Conservation (phyloP, 1,140 invertebrate genomes). For the Centruroides sculpturatus region DNA sequence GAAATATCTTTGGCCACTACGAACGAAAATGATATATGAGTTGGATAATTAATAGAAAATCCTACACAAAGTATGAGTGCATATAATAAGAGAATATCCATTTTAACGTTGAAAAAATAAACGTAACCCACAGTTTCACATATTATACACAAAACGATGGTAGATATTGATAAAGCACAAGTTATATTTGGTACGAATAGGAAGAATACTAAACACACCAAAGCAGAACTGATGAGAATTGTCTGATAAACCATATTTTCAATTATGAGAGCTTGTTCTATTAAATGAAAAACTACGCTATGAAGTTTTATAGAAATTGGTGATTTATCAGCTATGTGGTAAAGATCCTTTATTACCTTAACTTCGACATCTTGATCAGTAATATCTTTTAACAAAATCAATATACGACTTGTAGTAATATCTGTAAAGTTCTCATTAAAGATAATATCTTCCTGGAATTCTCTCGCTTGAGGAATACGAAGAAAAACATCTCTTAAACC, state of each 20-base stretch:
- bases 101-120: constrained; percentile 82
- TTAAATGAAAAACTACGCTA: constrained; percentile 48
- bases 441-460: constrained; percentile 64
- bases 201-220: constrained; percentile 93
- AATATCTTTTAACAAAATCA: constrained; percentile 35
- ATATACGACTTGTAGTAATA: constrained; percentile 68
- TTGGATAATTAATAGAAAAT: constrained; percentile 92
- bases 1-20: constrained; percentile 49
- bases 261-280: constrained; percentile 91
- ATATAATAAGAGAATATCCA: constrained; percentile 96
- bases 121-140: constrained; percentile 92
- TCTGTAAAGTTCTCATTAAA: constrained; percentile 55
- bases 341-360: constrained; percentile 55
- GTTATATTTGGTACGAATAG: constrained; percentile 89
- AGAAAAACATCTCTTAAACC: constrained; percentile 51
- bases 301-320: constrained; percentile 25
- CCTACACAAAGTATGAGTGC: constrained; percentile 97
- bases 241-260: constrained; percentile 81
- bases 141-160: constrained; percentile 92
- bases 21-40: constrained; percentile 91
- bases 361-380: background rate
- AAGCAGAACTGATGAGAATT: constrained; percentile 74
- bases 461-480: constrained; percentile 31
- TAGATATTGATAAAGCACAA: constrained; percentile 84
- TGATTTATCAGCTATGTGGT: constrained; percentile 78